Percentiles rank a stretch among this genome's conserved stretches.
Conservation (phyloP, 2,888 invertebrate genomes). For the Eristalis tenax region DNA sequence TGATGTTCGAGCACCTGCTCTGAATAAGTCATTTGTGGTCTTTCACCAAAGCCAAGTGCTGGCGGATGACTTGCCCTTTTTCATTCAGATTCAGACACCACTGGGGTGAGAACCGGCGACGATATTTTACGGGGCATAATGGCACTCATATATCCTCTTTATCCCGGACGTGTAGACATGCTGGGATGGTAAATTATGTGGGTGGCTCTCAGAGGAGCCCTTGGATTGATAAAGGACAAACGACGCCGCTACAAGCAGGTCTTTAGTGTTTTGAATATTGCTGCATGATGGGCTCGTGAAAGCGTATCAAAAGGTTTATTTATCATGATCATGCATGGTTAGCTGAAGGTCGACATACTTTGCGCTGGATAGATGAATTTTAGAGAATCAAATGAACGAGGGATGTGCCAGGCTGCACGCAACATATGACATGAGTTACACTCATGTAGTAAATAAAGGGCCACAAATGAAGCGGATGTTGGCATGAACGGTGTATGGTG, state of each 20-base stretch:
- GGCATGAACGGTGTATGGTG: too few species aligned
- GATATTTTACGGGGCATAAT: background rate
- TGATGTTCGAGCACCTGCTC: slow-evolving; percentile 18
- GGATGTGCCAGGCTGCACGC: background rate
- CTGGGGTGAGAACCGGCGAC: background rate
- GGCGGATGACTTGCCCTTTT: background rate
- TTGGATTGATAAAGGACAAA: background rate
- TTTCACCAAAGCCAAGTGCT: slow-evolving; percentile 9
- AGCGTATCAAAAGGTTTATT: background rate
- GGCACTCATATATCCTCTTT: background rate
- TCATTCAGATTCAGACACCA: background rate
- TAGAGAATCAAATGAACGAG: background rate
- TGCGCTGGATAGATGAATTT: background rate
- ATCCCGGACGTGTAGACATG: background rate
- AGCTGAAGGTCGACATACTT: background rate
- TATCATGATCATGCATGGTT: background rate
- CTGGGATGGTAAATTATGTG: background rate
- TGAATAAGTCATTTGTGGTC: slow-evolving; percentile 24
- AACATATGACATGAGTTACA: background rate
- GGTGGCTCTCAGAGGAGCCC: background rate
- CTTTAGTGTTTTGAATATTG: background rate
- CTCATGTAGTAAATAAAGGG: too few species aligned
- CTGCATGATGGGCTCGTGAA: background rate
- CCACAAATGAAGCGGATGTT: too few species aligned
- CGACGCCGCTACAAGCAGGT: background rate